Conservation (phyloP, 2,888 invertebrate genomes). For the Eremobia ochroleuca region DNA sequence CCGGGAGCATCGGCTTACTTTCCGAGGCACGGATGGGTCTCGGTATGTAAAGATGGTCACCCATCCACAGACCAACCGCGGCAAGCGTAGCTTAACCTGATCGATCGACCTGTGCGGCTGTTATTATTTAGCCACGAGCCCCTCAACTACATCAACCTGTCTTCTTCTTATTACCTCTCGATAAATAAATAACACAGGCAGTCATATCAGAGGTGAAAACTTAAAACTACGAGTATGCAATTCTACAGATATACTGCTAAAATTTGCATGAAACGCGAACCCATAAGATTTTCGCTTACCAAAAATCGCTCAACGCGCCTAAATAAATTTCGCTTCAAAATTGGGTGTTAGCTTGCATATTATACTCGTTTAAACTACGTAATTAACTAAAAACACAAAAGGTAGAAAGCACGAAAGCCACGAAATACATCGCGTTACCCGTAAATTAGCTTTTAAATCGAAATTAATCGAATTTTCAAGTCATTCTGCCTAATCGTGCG, state of each 20-base stretch:
- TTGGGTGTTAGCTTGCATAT: background rate
- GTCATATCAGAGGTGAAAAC: background rate
- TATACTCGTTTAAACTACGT: background rate
- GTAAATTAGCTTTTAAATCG: constrained; percentile 49
- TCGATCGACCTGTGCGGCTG: no score
- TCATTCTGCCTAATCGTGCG: constrained; percentile 54
- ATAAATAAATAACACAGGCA: background rate
- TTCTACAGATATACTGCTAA: background rate
- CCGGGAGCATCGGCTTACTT: no score
- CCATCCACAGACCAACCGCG: no score
- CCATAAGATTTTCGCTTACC: background rate
- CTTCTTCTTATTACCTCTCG: background rate
- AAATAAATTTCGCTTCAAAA: background rate
- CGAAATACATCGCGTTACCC: constrained; percentile 28
- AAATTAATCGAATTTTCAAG: constrained; percentile 64
- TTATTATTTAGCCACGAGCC: no score
- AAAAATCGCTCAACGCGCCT: background rate
- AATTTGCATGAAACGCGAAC: no score
- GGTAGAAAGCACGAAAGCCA: background rate
- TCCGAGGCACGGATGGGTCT: no score
- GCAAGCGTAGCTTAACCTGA: no score
- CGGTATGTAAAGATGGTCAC: no score
- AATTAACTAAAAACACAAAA: constrained; percentile 26
- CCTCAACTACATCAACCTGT: no score
- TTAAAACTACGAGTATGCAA: background rate